Percentiles rank a stretch among this genome's conserved stretches.
These are phyloP conservation scores for Oxyruncus cristatus DNA, from an alignment of 2,113 vertebrate species.

Conservation along the genomic window DNA sequence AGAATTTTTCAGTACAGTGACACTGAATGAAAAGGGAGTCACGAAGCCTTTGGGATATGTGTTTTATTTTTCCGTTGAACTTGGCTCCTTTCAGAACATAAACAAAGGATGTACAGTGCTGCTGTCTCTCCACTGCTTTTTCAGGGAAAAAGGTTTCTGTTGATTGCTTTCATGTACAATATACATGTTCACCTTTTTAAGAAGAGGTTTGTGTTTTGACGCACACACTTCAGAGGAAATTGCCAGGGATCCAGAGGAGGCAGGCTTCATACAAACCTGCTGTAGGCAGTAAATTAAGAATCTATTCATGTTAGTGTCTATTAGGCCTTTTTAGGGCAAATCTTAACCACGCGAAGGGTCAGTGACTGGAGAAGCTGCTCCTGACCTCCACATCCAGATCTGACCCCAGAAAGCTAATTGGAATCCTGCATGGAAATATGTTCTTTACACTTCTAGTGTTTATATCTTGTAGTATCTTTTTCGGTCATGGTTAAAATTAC, in stretches of 20 bases:
- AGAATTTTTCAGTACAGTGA: not conserved
- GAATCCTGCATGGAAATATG: not conserved
- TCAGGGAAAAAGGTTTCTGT: not conserved
- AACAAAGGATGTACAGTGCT: not conserved
- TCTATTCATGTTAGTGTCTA: not conserved
- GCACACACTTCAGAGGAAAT: not conserved
- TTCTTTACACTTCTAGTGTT: not conserved
- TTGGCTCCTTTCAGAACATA: not conserved
- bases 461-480: not conserved
- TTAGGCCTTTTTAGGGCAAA: not conserved
- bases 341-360: not conserved
- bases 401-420: not conserved
- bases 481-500: not conserved
- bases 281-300: not conserved
- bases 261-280: not conserved
- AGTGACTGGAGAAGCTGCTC: not conserved
- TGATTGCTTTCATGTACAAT: not conserved
- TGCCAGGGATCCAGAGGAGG: not conserved
- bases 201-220: not conserved
- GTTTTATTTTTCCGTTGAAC: slow-evolving; percentile 13
- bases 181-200: not conserved
- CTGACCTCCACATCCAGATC: not conserved
- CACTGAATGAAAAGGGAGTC: not conserved
- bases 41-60: not conserved
- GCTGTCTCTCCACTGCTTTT: not conserved